Percentiles rank a stretch among this genome's conserved stretches.
phyloP scores from a whole-genome alignment of 2,113 vertebrate species.

The Rana temporaria region DNA sequence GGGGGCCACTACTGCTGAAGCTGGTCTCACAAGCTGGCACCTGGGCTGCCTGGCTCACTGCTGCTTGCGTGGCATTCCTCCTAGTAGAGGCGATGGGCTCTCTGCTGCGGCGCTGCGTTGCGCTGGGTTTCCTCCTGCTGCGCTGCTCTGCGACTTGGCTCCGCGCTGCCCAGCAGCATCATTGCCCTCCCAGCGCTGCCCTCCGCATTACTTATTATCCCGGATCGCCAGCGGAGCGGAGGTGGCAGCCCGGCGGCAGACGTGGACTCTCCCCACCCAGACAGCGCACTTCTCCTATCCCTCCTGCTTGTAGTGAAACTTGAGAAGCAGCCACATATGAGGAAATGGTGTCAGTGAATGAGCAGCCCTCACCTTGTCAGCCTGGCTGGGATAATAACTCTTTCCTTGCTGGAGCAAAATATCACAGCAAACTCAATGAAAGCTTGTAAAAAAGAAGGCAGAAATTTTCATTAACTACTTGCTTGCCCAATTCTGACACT shows the following conservation, averaged over 20 bases:
- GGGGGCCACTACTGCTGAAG: background rate
- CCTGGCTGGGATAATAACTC: constrained; percentile 30
- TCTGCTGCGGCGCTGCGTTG: constrained; percentile 23
- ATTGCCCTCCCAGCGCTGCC: background rate
- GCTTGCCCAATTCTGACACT: no score
- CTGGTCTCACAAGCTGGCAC: constrained; percentile 41
- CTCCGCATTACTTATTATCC: background rate
- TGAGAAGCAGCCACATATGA: constrained; percentile 68
- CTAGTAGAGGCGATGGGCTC: constrained; percentile 58
- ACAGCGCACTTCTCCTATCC: constrained; percentile 38
- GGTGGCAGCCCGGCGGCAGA: constrained; percentile 44
- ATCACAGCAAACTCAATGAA: background rate
- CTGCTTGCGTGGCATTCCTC: constrained; percentile 73
- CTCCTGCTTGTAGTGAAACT: constrained; percentile 64
- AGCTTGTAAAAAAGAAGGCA: background rate
- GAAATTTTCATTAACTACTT: no score
- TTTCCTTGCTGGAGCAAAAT: background rate
- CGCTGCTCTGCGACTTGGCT: background rate
- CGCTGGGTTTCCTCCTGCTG: background rate
- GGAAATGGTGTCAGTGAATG: constrained; percentile 65
- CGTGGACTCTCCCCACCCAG: constrained; percentile 60
- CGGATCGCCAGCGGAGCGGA: constrained; percentile 3
- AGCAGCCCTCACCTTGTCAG: constrained; percentile 63
- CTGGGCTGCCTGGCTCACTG: constrained; percentile 60
- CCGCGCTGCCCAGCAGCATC: background rate